Conservation (phyloP, 2,113 vertebrate species). For the Corythoichthys haematopterus region DNA sequence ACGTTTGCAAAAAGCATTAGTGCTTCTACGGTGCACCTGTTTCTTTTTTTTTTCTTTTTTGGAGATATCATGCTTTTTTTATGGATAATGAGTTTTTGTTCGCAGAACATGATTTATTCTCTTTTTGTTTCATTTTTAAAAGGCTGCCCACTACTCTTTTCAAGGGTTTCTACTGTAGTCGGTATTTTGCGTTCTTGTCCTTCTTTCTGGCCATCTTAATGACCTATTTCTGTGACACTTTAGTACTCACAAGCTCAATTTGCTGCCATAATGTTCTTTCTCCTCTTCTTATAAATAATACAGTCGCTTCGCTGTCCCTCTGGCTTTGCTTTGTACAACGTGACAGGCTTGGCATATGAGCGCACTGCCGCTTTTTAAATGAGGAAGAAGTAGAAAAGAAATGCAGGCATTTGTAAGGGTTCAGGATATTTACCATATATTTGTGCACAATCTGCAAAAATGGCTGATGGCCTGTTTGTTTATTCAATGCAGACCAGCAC, state of each 20-base stretch:
- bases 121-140: not conserved
- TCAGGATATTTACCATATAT: not conserved
- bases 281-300: conserved; percentile 61
- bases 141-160: not conserved
- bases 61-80: conserved; percentile 25
- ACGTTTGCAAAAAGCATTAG: conserved; percentile 47
- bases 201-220: conserved; percentile 51
- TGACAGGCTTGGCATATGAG: conserved; percentile 34
- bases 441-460: conserved; percentile 1
- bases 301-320: conserved; percentile 46
- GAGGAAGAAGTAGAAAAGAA: conserved; percentile 6
- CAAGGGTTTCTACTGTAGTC: not conserved
- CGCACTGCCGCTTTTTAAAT: conserved; percentile 14
- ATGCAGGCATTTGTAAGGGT: not conserved
- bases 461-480: not conserved
- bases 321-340: conserved; percentile 49
- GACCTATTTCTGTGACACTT: conserved; percentile 54
- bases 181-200: conserved; percentile 20
- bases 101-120: conserved; percentile 21
- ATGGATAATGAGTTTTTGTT: conserved; percentile 5
- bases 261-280: conserved; percentile 61
- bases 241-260: conserved; percentile 59
- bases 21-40: conserved; percentile 33
- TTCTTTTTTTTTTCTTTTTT: conserved; percentile 10
- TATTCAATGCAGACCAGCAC: not conserved